Conservation (phyloP, 2,888 invertebrate species). For the Allacma fusca region DNA sequence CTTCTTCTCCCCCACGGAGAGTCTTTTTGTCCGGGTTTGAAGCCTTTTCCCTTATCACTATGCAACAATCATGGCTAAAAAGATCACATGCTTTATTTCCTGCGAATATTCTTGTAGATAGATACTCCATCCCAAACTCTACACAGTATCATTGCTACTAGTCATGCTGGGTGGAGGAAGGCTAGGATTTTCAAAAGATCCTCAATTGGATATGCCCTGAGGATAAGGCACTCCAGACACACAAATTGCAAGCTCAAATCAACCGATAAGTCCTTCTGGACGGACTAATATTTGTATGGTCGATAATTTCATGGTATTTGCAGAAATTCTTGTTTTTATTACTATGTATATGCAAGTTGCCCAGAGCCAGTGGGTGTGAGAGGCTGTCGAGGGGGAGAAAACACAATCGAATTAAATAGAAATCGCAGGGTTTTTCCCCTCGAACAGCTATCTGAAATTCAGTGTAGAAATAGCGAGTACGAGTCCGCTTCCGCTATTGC, state of each 20-base stretch:
- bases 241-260: constrained; percentile 4
- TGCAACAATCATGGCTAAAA: background rate
- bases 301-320: background rate
- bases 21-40: background rate
- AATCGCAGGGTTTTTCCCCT: background rate
- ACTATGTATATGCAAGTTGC: background rate
- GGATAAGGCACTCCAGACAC: background rate
- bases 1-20: background rate
- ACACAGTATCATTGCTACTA: no score
- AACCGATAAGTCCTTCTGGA: background rate
- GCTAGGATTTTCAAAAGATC: no score
- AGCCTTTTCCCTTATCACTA: background rate
- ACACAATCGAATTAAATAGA: background rate
- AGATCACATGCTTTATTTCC: background rate
- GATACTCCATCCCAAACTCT: background rate
- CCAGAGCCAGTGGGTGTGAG: background rate
- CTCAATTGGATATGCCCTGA: background rate
- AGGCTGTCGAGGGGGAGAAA: background rate
- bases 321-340: background rate
- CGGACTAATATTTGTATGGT: background rate
- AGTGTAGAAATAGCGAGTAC: no score
- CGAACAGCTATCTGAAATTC: no score
- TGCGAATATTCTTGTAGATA: background rate
- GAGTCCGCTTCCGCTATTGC: background rate
- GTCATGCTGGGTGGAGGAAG: no score